Base-by-base conservation (phyloP, 1,140 invertebrate species). In the Trichoplusia ni region DNA sequence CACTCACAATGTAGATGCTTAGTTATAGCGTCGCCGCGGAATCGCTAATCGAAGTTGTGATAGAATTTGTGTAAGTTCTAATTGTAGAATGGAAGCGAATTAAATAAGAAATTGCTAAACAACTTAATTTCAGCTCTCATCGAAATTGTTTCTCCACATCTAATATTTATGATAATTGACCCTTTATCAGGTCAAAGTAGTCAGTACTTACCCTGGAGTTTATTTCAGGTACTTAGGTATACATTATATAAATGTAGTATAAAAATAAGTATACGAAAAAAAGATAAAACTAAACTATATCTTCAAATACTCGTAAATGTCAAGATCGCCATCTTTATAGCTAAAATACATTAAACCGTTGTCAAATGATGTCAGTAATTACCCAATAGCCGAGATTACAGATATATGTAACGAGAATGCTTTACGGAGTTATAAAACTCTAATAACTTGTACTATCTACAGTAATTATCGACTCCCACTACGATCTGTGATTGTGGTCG, bases 11-110 rank as follows among this genome's bases (percentile, higher is more conserved):
- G 44, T 47, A 14, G 25, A 47, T 25, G 44, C 25, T 47, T 27
- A 47, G 23, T 16, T 16, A 13, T 19, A 9, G 44, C 4, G 44
- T 3, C 44, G 5, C 5, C 2, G 13, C 25, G 16, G 44, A 47
- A 47, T 47, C 16, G 6, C 25, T 29, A 47, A 47, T 47, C 29
- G 9, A 42, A 42, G n/a, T n/a, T 42, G 44, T 5, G 3, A 47
- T 8, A 11, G 6, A 29, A 47, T 47, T 16, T 4, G 4, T 8
- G 16, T 47, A 16, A 25, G 44, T 7, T 0, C 29, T 31, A 7
- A 9, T 31, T 31, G 29, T 31, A n/a, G 6, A 31, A 1, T 31
- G 18, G 16, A 19, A 42, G 18, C 11, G 18, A 2, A 6, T 31
- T 31, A n/a, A 31, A n/a, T n/a, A n/a, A n/a, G n/a, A n/a, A n/a